These are phyloP conservation scores for Cephus sareptanus DNA, from an alignment of 2,888 invertebrate genomes.

Conservation along the genomic window DNA sequence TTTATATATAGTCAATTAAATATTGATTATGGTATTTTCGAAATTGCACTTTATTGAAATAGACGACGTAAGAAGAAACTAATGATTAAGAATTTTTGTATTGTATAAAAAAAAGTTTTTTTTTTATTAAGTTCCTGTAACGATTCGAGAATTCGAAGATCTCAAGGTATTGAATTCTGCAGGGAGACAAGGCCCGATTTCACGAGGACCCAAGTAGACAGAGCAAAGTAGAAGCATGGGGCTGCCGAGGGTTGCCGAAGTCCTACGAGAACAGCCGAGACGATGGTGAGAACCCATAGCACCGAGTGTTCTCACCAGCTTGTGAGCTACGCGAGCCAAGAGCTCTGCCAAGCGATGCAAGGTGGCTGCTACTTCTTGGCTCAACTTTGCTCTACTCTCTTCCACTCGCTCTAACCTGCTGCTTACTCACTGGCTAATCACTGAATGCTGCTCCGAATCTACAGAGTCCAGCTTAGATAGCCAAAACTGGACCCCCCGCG, in stretches of 20 bases:
- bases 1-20: background rate
- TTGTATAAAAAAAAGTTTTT: background rate
- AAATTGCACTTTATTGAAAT: background rate
- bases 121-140: background rate
- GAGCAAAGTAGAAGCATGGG: background rate
- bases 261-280: slow-evolving; percentile 59
- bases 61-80: background rate
- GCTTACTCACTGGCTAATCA: background rate
- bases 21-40: background rate
- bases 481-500: background rate
- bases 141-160: background rate
- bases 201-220: slow-evolving; percentile 4
- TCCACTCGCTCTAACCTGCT: background rate
- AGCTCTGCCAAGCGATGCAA: slow-evolving; percentile 45
- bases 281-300: slow-evolving; percentile 65
- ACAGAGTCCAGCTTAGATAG: background rate
- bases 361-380: slow-evolving; percentile 30
- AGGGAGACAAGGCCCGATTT: background rate
- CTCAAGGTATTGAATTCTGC: background rate
- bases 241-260: slow-evolving; percentile 49
- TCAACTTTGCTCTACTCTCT: background rate
- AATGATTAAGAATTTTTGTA: background rate
- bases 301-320: slow-evolving; percentile 64
- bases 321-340: slow-evolving; percentile 38
- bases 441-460: background rate